phyloP scores from a whole-genome alignment of 2,888 invertebrate genomes.

The Epsilonema sp. region DNA sequence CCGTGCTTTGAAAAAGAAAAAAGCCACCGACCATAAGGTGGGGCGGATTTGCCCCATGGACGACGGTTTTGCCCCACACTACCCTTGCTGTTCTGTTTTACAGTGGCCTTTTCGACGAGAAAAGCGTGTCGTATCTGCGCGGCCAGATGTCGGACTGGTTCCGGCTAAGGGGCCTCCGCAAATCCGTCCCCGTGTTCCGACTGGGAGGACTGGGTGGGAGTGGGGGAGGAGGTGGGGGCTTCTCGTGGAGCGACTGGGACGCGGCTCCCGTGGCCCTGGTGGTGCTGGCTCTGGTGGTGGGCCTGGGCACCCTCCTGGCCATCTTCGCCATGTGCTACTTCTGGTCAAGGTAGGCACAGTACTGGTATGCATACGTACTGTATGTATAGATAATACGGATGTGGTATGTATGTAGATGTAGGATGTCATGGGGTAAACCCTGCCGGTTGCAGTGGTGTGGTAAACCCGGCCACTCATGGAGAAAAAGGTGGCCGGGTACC shows the following conservation, averaged over 20 bases:
- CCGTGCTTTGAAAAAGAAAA: too few relatives aligned
- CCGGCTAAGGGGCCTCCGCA: neutral
- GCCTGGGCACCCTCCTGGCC: slow-evolving; percentile 18
- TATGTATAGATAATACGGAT: neutral
- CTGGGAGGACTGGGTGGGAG: neutral
- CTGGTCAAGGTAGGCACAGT: slow-evolving; percentile 13
- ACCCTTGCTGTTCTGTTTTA: too few relatives aligned
- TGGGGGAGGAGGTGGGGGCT: neutral
- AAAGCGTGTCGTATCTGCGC: neutral
- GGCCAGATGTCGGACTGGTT: neutral
- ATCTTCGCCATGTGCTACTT: slow-evolving; percentile 19
- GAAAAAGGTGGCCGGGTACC: too few relatives aligned
- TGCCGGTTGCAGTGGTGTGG: too few relatives aligned
- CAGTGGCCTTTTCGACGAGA: slow-evolving; percentile 6
- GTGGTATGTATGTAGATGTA: too few relatives aligned
- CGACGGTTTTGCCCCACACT: too few relatives aligned
- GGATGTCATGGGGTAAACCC: too few relatives aligned
- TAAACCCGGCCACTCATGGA: too few relatives aligned
- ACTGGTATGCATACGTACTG: neutral
- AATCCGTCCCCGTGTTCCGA: neutral
- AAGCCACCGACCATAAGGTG: too few relatives aligned
- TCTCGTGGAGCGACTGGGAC: neutral
- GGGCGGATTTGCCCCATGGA: too few relatives aligned
- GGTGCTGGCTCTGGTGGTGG: slow-evolving; percentile 17
- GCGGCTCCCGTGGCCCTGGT: slow-evolving; percentile 11